Base-by-base conservation (phyloP, 1,140 invertebrate species). In the Ceratina australensis region DNA sequence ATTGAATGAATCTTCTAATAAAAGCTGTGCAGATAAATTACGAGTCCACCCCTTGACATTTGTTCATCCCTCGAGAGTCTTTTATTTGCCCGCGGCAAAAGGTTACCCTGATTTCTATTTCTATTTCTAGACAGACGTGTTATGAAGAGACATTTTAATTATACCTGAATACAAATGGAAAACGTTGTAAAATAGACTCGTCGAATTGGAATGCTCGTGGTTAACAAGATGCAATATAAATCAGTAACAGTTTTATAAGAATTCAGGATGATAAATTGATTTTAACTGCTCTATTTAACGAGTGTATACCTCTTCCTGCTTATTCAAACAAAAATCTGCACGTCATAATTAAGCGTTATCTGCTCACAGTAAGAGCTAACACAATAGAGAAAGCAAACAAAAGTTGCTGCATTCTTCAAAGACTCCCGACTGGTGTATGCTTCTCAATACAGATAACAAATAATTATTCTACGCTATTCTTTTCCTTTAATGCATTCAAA, bases 21-120 rank as follows among this genome's bases (percentile, higher is more conserved):
- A 22, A 49, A 59, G 24, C n/a, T 59, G 3, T 5, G 20, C 26
- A 42, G 26, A 52, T 49, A 50, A 61, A 68, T 56, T 47, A 64
- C 22, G 20, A 42, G 33, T 15, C 15, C 8, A 71, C 18, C 75
- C 18, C 60, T 59, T 77, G 60, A 72, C 75, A 77, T 77, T 77
- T 77, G n/a, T 24, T 7, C 59, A 42, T 49, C 75, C 67, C 67
- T 5, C 22, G 67, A 63, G 59, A 26, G 20, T 71, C 16, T 54
- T 49, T n/a, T 18, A 54, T 61, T 10, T 4, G 20, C 12, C 16
- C 16, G 3, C 59, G 50, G 54, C 57, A 28, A 77, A 71, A 77
- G 66, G 57, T 77, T 42, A 33, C 18, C 75, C 67, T 4, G 75
- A 60, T 77, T 61, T 54, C 28, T 24, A 42, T 42, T 64, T 64